Conservation (phyloP, 2,888 invertebrate genomes). For the Neuroscelio doddi region DNA sequence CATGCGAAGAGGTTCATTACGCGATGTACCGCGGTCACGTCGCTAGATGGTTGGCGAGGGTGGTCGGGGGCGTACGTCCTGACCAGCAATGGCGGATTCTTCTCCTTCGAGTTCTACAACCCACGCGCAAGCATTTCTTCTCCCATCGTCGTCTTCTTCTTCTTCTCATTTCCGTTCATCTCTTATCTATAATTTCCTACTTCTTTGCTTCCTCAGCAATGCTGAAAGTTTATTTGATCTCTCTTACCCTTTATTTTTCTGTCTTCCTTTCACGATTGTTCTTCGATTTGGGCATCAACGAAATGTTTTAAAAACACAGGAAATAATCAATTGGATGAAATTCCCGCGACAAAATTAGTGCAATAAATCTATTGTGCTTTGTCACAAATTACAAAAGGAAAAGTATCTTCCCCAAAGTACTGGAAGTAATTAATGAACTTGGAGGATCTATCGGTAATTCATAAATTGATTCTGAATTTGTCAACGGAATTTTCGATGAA, state of each 20-base stretch:
- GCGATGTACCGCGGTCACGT: conserved; percentile 61
- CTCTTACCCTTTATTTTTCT: conserved; percentile 11
- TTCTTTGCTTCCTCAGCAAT: conserved; percentile 39
- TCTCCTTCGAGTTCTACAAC: conserved; percentile 53
- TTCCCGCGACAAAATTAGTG: too few relatives aligned
- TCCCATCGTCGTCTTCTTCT: conserved; percentile 39
- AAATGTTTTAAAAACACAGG: too few relatives aligned
- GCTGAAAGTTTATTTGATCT: conserved; percentile 14
- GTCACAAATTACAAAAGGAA: too few relatives aligned
- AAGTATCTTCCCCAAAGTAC: too few relatives aligned
- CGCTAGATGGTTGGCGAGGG: conserved; percentile 56
- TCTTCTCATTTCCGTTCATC: conserved; percentile 41
- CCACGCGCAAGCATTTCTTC: conserved; percentile 50
- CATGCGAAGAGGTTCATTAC: conserved; percentile 60
- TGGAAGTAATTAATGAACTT: too few relatives aligned
- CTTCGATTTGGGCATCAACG: too few relatives aligned
- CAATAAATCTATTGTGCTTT: too few relatives aligned
- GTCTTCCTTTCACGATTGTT: neutral
- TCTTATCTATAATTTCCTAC: conserved; percentile 43
- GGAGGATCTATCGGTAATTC: too few relatives aligned
- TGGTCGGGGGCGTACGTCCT: conserved; percentile 51
- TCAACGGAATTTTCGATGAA: too few relatives aligned
- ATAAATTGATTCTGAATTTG: too few relatives aligned
- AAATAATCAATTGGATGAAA: too few relatives aligned
- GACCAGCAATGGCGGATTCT: conserved; percentile 56